phyloP scores from a whole-genome alignment of 2,797 vertebrate genomes.

The Poecile montanus region DNA sequence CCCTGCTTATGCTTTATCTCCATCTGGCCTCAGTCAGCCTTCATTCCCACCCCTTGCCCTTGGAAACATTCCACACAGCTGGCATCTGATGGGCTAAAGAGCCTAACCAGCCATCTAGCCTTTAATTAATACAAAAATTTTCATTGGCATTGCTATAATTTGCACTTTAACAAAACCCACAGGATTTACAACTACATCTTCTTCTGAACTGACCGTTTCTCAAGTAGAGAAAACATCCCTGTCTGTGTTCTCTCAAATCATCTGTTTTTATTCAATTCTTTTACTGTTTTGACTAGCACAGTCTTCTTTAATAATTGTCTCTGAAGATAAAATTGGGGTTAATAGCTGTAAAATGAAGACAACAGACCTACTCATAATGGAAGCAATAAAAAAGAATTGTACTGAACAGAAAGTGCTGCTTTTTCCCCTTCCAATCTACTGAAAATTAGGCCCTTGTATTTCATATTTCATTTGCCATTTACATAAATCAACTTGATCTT shows the following conservation, averaged over 20 bases:
- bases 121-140: neutral
- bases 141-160: neutral
- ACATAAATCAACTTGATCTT: conserved; percentile 49
- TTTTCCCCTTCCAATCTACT: neutral
- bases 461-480: conserved; percentile 33
- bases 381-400: conserved; percentile 8
- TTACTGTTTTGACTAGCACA: neutral
- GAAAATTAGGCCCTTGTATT: conserved; percentile 5
- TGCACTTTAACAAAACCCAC: neutral
- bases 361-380: neutral
- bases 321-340: neutral
- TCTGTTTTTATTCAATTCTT: neutral
- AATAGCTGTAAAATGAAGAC: conserved; percentile 16
- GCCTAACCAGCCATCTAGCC: neutral
- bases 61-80: accelerated
- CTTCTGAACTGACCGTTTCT: neutral
- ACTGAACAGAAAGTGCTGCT: neutral
- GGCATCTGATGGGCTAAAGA: neutral
- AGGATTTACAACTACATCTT: neutral
- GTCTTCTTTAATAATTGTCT: conserved; percentile 9
- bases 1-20: accelerated
- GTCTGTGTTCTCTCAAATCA: neutral
- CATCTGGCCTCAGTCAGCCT: neutral
- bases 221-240: neutral
- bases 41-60: neutral